Base-by-base conservation (phyloP, 2,888 invertebrate genomes). In the Noctuana brunneofusca region DNA sequence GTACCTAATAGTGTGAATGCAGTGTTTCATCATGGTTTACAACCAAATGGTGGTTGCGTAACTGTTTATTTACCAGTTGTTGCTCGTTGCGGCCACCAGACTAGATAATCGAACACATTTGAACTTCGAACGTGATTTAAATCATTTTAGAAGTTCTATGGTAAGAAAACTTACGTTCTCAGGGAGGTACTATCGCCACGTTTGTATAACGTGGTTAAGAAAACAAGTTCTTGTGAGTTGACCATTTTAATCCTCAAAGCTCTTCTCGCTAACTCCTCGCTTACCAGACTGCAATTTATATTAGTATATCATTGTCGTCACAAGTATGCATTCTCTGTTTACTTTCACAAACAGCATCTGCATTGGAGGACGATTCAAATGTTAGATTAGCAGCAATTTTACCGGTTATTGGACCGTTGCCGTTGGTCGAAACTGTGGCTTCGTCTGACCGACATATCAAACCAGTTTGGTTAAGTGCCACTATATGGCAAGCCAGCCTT, bases 381-480 rank as follows among this genome's bases (percentile, higher is more conserved):
- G 12, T 43, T 41, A 43, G 52, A 58, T 58, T 18, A 52, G 41
- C 38, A 55, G 64, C 65, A 38, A 64, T 72, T 76, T 74, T 75
- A 78, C 75, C 76, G 74, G 71, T 79, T 12, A 71, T 66, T 68
- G 58, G 60, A 66, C 72, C 71, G 73, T 71, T 70, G 70, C 72
- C 71, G 73, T 71, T 70, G 70, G 64, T 57, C 66, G 57, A 68
- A 68, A 68, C 66, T 66, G 65, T 41, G 14, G 32, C 52, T 27
- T 52, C 18, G 53, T 32, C 54, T 75, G 84, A 81, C 82, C 83
- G 80, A 83, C 77, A 66, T 70, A 64, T 72, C 64, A 68, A 65
- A 86, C 88, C 81, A 75, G 87, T 88, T 88, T 75, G 66, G 71
- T 70, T 71, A 49, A 73, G 70, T 66, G 66, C 73, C 70, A 76